phyloP scores from a whole-genome alignment of 2,113 vertebrate species.

The Uria aalge region DNA sequence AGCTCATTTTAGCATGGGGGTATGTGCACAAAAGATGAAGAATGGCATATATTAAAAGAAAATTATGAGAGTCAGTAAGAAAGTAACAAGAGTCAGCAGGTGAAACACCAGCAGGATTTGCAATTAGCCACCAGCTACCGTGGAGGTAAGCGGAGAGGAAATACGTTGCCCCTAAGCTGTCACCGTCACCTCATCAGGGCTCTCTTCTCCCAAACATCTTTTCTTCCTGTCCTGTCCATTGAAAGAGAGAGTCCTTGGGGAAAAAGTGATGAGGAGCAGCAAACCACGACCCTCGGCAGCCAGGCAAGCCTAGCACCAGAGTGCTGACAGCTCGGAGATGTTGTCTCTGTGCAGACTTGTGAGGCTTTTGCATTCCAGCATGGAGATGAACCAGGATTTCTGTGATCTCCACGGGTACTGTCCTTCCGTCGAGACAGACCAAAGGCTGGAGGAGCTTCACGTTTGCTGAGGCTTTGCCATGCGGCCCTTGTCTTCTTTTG shows the following conservation, averaged over 20 bases:
- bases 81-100: not conserved
- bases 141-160: not conserved
- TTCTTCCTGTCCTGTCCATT: not conserved
- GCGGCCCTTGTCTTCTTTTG: not conserved
- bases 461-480: not conserved
- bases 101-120: not conserved
- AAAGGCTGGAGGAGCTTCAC: not conserved
- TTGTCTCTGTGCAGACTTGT: accelerated
- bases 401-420: not conserved
- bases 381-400: not conserved
- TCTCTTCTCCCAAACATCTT: not conserved
- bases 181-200: not conserved
- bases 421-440: not conserved
- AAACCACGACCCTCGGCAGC: not conserved
- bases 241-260: not conserved
- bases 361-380: not conserved
- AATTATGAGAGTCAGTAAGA: not conserved
- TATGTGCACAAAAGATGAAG: not conserved
- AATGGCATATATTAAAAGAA: not conserved
- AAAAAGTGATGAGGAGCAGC: not conserved
- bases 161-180: accelerated
- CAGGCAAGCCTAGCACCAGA: not conserved
- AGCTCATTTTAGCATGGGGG: not conserved
- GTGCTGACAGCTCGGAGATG: not conserved
- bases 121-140: not conserved